phyloP scores from a whole-genome alignment of 2,113 vertebrate genomes.

The Patagioenas fasciata region DNA sequence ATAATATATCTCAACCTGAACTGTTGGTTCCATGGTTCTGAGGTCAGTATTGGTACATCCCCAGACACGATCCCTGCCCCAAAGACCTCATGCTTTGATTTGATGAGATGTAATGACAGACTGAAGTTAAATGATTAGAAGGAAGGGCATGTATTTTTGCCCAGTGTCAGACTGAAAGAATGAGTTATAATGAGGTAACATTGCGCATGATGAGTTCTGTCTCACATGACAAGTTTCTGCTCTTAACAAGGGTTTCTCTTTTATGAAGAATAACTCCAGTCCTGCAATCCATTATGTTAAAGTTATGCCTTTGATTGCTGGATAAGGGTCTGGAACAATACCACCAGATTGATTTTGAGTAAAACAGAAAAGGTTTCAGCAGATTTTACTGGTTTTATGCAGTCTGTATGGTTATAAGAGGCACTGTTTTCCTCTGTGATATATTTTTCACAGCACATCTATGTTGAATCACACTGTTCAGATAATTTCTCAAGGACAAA shows the following conservation, averaged over 20 bases:
- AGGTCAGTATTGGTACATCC: not conserved
- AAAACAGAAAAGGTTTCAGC: slow-evolving; percentile 34
- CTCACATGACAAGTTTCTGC: not conserved
- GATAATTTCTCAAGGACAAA: not conserved
- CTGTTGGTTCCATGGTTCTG: not conserved
- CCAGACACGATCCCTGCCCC: not conserved
- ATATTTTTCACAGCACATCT: not conserved
- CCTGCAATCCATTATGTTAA: not conserved
- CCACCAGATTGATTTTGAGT: not conserved
- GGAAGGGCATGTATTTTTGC: not conserved
- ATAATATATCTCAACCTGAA: not conserved
- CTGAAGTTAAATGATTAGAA: not conserved
- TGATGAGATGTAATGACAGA: not conserved
- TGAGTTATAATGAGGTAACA: slow-evolving; percentile 11
- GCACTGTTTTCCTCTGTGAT: slow-evolving; percentile 1
- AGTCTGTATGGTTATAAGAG: slow-evolving; percentile 27
- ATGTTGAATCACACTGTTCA: not conserved
- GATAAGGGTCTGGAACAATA: slow-evolving; percentile 20
- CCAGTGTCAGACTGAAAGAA: not conserved
- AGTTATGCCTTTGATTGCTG: slow-evolving; percentile 1
- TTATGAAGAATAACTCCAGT: not conserved
- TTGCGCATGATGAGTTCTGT: not conserved
- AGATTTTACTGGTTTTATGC: not conserved
- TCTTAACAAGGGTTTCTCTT: slow-evolving; percentile 17
- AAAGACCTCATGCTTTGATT: not conserved